Percentiles rank a stretch among this genome's conserved stretches.
Conservation (phyloP, 2,888 invertebrate species). For the Hirudinaria manillensis region DNA sequence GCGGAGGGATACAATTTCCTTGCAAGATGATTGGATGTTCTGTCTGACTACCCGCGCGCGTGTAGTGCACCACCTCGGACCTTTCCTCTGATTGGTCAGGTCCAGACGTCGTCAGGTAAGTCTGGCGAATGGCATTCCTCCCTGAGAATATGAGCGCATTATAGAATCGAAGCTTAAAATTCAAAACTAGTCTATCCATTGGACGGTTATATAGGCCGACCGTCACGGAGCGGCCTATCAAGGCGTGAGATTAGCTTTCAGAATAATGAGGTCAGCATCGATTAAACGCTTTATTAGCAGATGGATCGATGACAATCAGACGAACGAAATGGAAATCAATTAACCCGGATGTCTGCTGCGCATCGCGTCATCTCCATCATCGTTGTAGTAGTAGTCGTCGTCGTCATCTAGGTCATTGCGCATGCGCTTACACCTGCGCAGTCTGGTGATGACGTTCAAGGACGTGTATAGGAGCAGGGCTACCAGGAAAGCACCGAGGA, state of each 20-base stretch:
- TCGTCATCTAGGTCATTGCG: constrained; percentile 10
- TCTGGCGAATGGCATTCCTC: neutral
- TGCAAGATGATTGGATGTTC: constrained; percentile 4
- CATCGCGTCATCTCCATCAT: neutral
- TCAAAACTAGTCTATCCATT: no score
- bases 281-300: neutral
- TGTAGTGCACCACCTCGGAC: constrained; percentile 1
- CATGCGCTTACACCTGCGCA: constrained; percentile 2
- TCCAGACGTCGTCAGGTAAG: neutral
- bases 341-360: neutral
- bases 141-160: no score
- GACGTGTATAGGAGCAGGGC: neutral
- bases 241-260: no score
- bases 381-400: neutral
- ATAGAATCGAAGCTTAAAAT: no score
- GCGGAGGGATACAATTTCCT: neutral
- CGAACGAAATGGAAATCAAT: neutral
- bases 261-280: no score
- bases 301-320: neutral
- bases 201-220: no score
- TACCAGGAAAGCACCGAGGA: constrained; percentile 4
- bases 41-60: neutral
- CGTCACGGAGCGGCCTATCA: no score
- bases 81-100: constrained; percentile 14
- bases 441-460: neutral